Percentiles rank a stretch among this genome's conserved stretches.
phyloP scores from a whole-genome alignment of 2,113 vertebrate genomes.

The Python bivittatus region DNA sequence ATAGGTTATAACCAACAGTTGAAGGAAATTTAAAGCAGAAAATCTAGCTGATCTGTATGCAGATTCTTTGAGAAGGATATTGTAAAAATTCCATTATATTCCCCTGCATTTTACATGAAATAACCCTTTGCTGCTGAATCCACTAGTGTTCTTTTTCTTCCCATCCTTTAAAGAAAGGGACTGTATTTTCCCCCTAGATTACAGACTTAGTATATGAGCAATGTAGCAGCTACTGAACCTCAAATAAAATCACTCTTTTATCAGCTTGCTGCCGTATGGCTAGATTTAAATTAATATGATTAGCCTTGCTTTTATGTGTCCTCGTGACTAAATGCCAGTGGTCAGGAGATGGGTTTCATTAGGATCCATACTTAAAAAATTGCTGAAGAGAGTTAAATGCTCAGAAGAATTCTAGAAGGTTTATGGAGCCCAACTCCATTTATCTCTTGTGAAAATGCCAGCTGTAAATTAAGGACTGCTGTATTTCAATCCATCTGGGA shows the following conservation, averaged over 20 bases:
- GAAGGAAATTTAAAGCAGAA: constrained; percentile 51
- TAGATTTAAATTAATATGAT: not conserved
- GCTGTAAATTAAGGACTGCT: not conserved
- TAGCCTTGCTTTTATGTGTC: constrained; percentile 3
- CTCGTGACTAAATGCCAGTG: constrained; percentile 14
- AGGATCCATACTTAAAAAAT: not conserved
- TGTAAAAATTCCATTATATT: constrained; percentile 58
- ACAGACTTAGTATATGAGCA: constrained; percentile 14
- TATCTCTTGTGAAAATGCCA: not conserved
- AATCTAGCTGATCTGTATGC: constrained; percentile 39
- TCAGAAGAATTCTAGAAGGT: not conserved
- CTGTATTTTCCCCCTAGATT: constrained; percentile 21
- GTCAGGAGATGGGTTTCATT: not conserved
- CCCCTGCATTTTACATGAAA: constrained; percentile 63
- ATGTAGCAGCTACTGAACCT: not conserved
- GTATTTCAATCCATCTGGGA: not conserved
- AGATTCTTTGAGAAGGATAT: constrained; percentile 54
- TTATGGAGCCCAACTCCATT: not conserved
- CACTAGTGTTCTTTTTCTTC: constrained; percentile 25
- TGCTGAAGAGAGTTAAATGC: not conserved
- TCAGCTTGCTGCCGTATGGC: constrained; percentile 15
- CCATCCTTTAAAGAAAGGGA: constrained; percentile 37
- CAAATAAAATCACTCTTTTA: constrained; percentile 17
- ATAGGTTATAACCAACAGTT: constrained; percentile 42
- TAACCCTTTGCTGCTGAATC: constrained; percentile 29